phyloP scores from a whole-genome alignment of 2,797 vertebrate species.

The Gymnothorax javanicus region DNA sequence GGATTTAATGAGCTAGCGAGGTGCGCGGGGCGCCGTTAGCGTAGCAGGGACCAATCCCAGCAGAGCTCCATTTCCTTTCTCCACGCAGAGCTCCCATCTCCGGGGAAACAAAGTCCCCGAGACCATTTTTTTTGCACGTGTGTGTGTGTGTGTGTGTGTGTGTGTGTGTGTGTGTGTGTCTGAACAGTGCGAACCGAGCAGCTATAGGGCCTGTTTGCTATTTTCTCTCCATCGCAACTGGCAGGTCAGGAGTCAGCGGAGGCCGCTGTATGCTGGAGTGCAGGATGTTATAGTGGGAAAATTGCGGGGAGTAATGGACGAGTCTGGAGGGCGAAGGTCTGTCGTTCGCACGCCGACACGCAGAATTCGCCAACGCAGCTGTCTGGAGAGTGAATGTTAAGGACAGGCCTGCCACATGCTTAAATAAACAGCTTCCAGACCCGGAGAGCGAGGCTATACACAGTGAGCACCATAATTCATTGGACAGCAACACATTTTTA shows the following conservation, averaged over 20 bases:
- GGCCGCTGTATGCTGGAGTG: not conserved
- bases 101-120: not conserved
- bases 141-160: no score
- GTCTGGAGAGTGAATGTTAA: not conserved
- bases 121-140: not conserved
- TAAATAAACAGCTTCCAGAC: no score
- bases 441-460: no score
- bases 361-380: no score
- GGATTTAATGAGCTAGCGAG: not conserved
- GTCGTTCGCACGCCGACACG: not conserved
- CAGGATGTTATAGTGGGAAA: not conserved
- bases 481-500: no score
- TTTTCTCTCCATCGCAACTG: not conserved
- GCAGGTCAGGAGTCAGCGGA: not conserved
- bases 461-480: no score
- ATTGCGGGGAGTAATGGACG: not conserved
- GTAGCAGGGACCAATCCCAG: not conserved
- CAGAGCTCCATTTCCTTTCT: not conserved
- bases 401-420: not conserved
- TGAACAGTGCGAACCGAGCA: not conserved
- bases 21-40: not conserved
- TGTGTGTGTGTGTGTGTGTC: no score
- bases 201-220: not conserved
- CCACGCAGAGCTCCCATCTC: not conserved
- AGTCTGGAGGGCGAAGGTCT: not conserved